phyloP scores from a whole-genome alignment of 2,797 vertebrate species.

The Neopelma chrysocephalum region DNA sequence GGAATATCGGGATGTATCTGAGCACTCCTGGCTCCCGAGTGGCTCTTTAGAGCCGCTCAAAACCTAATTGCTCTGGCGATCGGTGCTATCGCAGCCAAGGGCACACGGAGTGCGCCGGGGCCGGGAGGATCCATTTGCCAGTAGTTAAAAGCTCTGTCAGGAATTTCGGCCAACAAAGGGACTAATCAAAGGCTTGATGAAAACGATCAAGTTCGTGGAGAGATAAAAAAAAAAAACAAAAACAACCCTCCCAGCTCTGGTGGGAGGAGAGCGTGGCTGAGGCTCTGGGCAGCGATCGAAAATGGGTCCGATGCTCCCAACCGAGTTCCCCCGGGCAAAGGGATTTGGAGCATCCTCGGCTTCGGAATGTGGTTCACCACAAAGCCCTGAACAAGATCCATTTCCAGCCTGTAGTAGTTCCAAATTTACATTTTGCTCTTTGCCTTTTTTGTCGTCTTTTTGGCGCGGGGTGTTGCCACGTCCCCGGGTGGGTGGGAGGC shows the following conservation, averaged over 20 bases:
- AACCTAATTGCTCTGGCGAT: background rate
- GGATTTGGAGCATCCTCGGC: background rate
- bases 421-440: background rate
- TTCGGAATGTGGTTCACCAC: background rate
- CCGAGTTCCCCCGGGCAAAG: background rate
- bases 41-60: background rate
- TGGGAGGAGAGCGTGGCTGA: accelerated
- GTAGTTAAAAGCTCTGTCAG: background rate
- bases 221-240: background rate
- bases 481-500: background rate
- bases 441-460: background rate
- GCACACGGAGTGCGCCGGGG: background rate
- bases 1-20: background rate
- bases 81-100: background rate
- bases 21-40: background rate
- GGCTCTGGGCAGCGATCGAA: background rate
- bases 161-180: background rate
- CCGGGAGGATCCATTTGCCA: accelerated
- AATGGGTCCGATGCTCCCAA: background rate
- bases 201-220: background rate
- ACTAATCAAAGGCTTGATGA: background rate
- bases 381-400: background rate
- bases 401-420: background rate
- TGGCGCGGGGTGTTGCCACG: background rate
- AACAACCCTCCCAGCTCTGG: background rate